These are phyloP conservation scores for Alectura lathami DNA, from an alignment of 2,113 vertebrate genomes.

Conservation along the genomic window DNA sequence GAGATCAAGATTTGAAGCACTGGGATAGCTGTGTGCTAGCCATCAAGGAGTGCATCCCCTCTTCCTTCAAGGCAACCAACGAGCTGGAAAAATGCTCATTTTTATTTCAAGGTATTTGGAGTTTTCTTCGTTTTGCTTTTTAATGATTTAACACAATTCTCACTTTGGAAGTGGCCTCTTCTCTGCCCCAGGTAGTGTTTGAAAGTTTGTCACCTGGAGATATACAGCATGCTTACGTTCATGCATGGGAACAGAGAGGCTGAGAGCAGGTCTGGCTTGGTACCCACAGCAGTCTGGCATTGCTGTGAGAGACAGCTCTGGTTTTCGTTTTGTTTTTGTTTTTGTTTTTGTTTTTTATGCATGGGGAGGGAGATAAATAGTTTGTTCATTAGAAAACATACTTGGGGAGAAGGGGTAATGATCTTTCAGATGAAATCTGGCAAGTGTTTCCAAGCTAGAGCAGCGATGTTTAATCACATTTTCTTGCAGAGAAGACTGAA, in stretches of 20 bases:
- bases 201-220: neutral
- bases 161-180: neutral
- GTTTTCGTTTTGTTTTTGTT: too few species aligned
- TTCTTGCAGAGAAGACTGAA: slow-evolving; percentile 1
- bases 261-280: neutral
- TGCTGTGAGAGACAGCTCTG: neutral
- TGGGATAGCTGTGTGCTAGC: neutral
- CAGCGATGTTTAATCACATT: slow-evolving; percentile 31
- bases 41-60: neutral
- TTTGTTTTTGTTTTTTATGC: too few species aligned
- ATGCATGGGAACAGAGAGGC: neutral
- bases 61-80: neutral
- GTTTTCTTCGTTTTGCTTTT: neutral
- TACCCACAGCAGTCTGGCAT: fast-evolving
- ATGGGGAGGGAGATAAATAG: neutral
- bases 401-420: neutral
- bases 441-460: slow-evolving; percentile 31
- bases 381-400: neutral
- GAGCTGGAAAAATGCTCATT: neutral
- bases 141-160: neutral
- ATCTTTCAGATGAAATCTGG: slow-evolving; percentile 35
- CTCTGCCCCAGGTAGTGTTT: neutral
- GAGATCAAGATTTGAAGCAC: neutral
- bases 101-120: neutral
- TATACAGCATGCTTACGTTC: neutral